Evolutionary conservation across 2,113 vertebrate species (phyloP), one percentile per base, ranked within the genome.

Genomic region (Actinemys pallida): DNA sequence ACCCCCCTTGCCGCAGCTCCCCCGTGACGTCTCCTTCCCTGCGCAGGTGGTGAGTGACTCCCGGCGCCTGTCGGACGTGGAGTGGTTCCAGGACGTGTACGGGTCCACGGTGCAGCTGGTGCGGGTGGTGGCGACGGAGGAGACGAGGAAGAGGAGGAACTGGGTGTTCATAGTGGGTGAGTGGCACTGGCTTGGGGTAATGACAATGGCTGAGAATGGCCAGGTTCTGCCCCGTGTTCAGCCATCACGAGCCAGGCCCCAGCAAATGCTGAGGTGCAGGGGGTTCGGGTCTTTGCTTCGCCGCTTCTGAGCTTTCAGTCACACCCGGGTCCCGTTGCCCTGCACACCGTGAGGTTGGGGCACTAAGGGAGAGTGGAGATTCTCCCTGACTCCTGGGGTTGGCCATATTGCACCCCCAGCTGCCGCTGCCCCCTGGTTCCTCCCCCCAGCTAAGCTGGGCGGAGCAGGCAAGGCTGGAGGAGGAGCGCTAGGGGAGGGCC

Each of bases 11-110:
- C 10, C 3, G 2, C 2, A 35, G n/a, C 14, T 0, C 0, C 81
- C 27, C 1, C 16, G 69, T 90, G 83, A 95, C 1, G 10, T 27
- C 76, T 35, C 52, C 47, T 75, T 57, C 25, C 75, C 2, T 4
- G 5, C 0, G 0, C 97, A 99, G 99, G 97, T 99, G 59, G 98
- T 99, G 97, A 99, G 99, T 6, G 99, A 99, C 16, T 93, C 99
- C 0, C 98, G 99, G 65, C 98, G 99, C 45, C n/a, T 91, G n/a
- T 99, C 99, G 0, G 99, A 99, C 12, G 92, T 99, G 82, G 97
- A 98, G 72, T 99, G 99, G 99, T 99, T 99, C 96, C 97, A 6
- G 94, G 92, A 94, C 0, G 54, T 95, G 82, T 99, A 98, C 5
- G 98, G 99, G 4, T 93, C 47, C 0, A 89, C 50, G 86, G 98